Evolutionary conservation across 2,113 vertebrate genomes (phyloP).

Genomic region (Ptyas mucosa): DNA sequence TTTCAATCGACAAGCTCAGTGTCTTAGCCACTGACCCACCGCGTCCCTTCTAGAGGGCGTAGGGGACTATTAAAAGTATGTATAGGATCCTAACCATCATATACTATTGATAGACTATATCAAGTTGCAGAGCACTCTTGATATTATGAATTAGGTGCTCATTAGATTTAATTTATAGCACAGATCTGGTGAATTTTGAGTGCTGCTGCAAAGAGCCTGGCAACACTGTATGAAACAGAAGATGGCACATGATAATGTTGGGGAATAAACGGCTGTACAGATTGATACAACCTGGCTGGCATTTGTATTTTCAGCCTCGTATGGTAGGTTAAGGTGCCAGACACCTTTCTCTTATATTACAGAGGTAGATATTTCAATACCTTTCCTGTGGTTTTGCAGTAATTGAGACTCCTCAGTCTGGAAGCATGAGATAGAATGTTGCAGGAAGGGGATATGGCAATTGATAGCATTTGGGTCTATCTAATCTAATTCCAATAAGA

Average conservation of each 20-base stretch:
- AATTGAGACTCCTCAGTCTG: background rate
- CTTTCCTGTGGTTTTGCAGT: background rate
- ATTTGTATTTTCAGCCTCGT: background rate
- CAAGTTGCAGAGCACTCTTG: background rate
- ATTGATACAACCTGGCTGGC: background rate
- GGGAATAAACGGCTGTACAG: background rate
- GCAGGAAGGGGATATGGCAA: background rate
- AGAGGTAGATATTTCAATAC: background rate
- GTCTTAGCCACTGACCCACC: too few relatives aligned
- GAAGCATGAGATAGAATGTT: background rate
- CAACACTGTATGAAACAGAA: background rate
- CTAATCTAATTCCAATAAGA: background rate
- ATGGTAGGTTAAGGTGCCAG: background rate
- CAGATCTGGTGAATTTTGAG: background rate
- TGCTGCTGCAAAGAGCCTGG: background rate
- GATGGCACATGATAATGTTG: background rate
- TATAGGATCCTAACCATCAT: background rate
- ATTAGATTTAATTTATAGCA: too few relatives aligned
- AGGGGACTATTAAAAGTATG: background rate
- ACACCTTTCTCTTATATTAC: background rate
- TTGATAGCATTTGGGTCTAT: background rate
- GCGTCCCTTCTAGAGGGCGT: too few relatives aligned
- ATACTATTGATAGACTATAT: background rate
- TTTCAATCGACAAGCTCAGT: too few relatives aligned
- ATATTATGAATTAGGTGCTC: background rate